Percentiles rank a stretch among this genome's conserved stretches.
These are phyloP conservation scores for Mesocentrotus franciscanus DNA, from an alignment of 53 echinoderm and acorn worm genomes.

Conservation along the genomic window DNA sequence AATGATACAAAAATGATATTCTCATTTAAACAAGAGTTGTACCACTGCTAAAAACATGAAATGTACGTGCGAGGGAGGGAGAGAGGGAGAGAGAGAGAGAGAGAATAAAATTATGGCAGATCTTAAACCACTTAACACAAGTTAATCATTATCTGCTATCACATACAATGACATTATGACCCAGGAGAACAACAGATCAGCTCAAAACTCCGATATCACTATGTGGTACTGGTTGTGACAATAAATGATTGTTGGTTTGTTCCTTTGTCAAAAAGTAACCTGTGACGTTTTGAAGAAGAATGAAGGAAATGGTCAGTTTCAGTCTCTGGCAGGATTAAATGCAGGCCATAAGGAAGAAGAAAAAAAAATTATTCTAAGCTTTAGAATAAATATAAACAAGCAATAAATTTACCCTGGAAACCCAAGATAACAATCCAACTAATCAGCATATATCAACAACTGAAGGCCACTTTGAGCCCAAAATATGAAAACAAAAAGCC, in stretches of 20 bases:
- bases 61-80: background rate
- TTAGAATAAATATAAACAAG: background rate
- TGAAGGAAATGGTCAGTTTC: background rate
- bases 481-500: background rate
- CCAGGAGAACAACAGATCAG: too few species aligned
- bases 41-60: too few species aligned
- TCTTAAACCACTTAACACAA: background rate
- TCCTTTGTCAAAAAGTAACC: background rate
- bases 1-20: too few species aligned
- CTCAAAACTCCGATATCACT: background rate
- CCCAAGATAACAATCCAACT: background rate
- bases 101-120: background rate
- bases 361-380: background rate
- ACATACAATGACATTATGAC: too few species aligned
- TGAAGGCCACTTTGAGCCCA: background rate
- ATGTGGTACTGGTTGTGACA: background rate
- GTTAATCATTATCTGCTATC: too few species aligned
- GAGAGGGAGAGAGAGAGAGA: background rate
- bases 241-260: background rate
- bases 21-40: too few species aligned
- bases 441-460: background rate
- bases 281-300: background rate
- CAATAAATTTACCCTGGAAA: background rate
- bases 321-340: too few species aligned
- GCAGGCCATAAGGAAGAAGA: too few species aligned